Evolutionary conservation across 1,140 invertebrate species (phyloP), one percentile per base, ranked within the genome.

Genomic region (Drosophila parabipectinata): DNA sequence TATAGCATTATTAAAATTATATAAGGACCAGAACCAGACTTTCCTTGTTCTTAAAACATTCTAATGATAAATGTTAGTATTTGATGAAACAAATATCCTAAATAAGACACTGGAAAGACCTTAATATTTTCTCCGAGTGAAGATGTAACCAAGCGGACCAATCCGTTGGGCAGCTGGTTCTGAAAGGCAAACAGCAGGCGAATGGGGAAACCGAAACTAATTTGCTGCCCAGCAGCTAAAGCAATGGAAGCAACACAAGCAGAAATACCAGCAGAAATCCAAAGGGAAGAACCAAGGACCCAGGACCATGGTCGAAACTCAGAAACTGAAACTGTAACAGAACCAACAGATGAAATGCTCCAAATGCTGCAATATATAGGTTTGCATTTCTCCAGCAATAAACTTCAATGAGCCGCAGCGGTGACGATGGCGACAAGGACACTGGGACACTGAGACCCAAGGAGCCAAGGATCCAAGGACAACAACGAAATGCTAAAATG

Each of bases 361-460:
- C 52, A 72, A 81, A 87, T 87, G 52, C 61, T 63, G 73, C 69
- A 85, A 85, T 74, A 75, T 83, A 83, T 83, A 63, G 52, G 82
- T 87, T 85, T 85, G 82, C 82, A 72, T 87, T 81, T 87, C 66
- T 74, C 63, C 63, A 82, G 82, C 82, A 78, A 87, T 85, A 85
- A 85, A 82, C 78, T 77, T 67, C 69, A 85, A 87, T 85, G 82
- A 77, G 73, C 60, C 67, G 64, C 73, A 67, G 66, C 56, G 78
- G 53, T 57, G 73, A 55, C 53, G 72, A 76, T 41, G 55, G 67
- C 56, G 55, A 37, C 55, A 37, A 67, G 51, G 55, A 37, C 8
- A 21, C 12, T 39, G 52, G 21, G 47, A 32, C 56, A 53, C 50
- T 60, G 51, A 15, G 47, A 26, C 55, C 45, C 50, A 53, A 52